These are phyloP conservation scores for Nymphalis c-album DNA, from an alignment of 2,888 invertebrate genomes.

Conservation along the genomic window DNA sequence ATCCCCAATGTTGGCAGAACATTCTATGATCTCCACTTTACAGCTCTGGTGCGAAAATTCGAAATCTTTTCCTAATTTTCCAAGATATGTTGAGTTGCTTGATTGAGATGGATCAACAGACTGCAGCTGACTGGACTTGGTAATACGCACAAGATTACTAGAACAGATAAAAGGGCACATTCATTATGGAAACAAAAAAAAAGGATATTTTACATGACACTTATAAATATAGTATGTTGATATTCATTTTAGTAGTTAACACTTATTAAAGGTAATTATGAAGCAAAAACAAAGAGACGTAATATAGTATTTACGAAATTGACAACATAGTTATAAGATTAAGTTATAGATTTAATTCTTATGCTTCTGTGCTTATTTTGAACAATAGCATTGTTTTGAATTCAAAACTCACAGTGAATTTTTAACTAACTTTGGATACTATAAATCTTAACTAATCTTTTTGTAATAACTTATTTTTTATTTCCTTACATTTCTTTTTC, in stretches of 20 bases:
- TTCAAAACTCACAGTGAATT: too few species aligned
- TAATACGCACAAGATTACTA: constrained; percentile 92
- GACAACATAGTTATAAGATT: too few species aligned
- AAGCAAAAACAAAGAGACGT: too few species aligned
- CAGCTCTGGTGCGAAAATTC: constrained; percentile 88
- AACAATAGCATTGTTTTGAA: too few species aligned
- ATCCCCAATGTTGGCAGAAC: constrained; percentile 80
- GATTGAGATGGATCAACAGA: constrained; percentile 85
- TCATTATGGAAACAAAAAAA: not conserved
- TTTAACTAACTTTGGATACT: too few species aligned
- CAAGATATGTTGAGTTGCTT: constrained; percentile 84
- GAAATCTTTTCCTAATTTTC: constrained; percentile 90
- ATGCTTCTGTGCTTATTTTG: too few species aligned
- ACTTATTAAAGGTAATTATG: too few species aligned
- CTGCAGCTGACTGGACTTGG: constrained; percentile 90
- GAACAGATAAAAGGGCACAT: constrained; percentile 33
- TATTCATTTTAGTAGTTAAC: too few species aligned
- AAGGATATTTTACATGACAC: too few species aligned
- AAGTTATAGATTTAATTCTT: too few species aligned
- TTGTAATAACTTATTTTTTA: not conserved
- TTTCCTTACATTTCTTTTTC: constrained; percentile 94
- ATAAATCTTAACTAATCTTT: not conserved
- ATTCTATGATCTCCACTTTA: constrained; percentile 86
- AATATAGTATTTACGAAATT: too few species aligned
- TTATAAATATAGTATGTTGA: too few species aligned